phyloP scores from a whole-genome alignment of 1,140 invertebrate species.

The Heliconius melpomene region DNA sequence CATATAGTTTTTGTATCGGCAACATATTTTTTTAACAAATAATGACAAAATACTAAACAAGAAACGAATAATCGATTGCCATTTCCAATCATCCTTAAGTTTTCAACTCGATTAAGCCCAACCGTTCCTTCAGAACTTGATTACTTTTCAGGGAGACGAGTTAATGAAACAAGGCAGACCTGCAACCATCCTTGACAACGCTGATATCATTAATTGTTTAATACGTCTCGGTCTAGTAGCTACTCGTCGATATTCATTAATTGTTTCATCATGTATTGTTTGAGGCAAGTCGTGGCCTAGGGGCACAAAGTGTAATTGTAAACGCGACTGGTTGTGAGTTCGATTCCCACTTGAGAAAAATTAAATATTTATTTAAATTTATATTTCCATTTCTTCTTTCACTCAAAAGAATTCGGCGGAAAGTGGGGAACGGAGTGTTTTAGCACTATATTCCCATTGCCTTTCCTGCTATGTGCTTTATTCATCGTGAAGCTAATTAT shows the following conservation, averaged over 20 bases:
- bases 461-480: too few species aligned
- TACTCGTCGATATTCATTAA: background rate
- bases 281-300: too few species aligned
- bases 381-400: too few species aligned
- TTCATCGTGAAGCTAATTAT: too few species aligned
- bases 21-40: background rate
- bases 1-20: background rate
- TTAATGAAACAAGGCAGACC: constrained; percentile 24
- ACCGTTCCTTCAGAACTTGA: constrained; percentile 23
- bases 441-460: too few species aligned
- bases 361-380: too few species aligned
- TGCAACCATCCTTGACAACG: constrained; percentile 17
- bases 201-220: constrained; percentile 5
- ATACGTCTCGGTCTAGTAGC: background rate
- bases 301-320: too few species aligned
- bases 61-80: constrained; percentile 15
- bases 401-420: too few species aligned
- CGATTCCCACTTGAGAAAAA: too few species aligned
- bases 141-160: constrained; percentile 24
- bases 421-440: too few species aligned
- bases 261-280: background rate
- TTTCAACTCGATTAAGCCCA: constrained; percentile 24
- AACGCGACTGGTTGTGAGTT: too few species aligned
- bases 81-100: constrained; percentile 24
- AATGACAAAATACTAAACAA: background rate